Percentiles rank a stretch among this genome's conserved stretches.
Evolutionary conservation across 2,797 vertebrate species (phyloP).

Genomic region (Chelidonichthys spinosus): DNA sequence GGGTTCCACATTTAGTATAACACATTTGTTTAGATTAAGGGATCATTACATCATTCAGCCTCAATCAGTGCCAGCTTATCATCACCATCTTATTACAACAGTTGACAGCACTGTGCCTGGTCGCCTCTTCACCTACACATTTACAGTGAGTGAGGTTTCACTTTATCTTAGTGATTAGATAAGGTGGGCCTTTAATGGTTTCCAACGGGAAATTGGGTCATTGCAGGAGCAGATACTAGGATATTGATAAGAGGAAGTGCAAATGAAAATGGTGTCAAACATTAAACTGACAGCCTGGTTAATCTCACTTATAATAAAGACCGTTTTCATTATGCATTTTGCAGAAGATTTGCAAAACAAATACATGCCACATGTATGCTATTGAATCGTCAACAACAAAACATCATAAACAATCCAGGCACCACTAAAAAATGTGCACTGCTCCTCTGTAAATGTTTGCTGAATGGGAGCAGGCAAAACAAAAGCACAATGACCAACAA

Average conservation of each 20-base stretch:
- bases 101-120: constrained; percentile 21
- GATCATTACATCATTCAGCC: constrained; percentile 11
- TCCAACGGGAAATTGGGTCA: constrained; percentile 38
- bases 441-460: constrained; percentile 61
- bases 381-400: constrained; percentile 12
- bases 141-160: constrained; percentile 23
- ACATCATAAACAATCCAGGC: constrained; percentile 30
- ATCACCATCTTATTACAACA: constrained; percentile 28
- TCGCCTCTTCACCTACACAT: constrained; percentile 7
- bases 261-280: constrained; percentile 11
- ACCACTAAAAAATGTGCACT: constrained; percentile 27
- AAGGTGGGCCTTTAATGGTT: constrained; percentile 38
- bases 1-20: neutral
- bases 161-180: constrained; percentile 40
- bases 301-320: neutral
- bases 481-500: constrained; percentile 47
- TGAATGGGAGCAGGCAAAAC: constrained; percentile 60
- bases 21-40: too few species aligned
- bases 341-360: neutral
- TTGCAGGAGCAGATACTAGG: constrained; percentile 7
- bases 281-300: constrained; percentile 6
- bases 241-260: constrained; percentile 29
- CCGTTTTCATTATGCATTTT: constrained; percentile 9
- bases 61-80: constrained; percentile 19
- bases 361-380: neutral